These are phyloP conservation scores for Ptilonorhynchus violaceus DNA, from an alignment of 2,113 vertebrate genomes.

Conservation along the genomic window DNA sequence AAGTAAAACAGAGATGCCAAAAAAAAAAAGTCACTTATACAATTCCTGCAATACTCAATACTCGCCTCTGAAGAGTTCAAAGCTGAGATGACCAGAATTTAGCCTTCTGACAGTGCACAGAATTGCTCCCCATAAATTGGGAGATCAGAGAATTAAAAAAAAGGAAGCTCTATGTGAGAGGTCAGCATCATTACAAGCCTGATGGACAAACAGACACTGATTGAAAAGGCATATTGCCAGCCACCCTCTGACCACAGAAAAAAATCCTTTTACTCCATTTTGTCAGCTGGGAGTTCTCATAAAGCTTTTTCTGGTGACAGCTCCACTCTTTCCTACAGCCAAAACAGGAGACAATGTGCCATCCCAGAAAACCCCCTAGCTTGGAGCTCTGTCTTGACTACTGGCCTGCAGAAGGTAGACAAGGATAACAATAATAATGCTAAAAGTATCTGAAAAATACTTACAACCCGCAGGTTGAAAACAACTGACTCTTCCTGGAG, in stretches of 20 bases:
- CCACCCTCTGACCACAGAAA: neutral
- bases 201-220: neutral
- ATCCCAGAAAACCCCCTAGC: accelerated
- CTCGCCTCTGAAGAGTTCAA: neutral
- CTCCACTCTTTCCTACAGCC: neutral
- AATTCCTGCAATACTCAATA: neutral
- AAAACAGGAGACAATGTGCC: neutral
- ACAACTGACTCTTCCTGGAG: neutral
- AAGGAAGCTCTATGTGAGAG: neutral
- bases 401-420: neutral
- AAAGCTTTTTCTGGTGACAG: neutral
- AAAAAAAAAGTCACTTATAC: neutral
- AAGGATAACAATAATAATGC: neutral
- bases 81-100: neutral
- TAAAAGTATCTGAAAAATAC: neutral
- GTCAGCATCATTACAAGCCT: neutral
- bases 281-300: neutral
- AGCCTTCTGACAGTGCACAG: neutral
- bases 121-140: neutral
- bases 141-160: neutral
- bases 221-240: neutral
- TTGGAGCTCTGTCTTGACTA: neutral
- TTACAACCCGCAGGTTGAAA: neutral
- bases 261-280: neutral
- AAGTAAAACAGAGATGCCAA: neutral